phyloP scores from a whole-genome alignment of 2,888 invertebrate species.

The Argynnis bischoffii region DNA sequence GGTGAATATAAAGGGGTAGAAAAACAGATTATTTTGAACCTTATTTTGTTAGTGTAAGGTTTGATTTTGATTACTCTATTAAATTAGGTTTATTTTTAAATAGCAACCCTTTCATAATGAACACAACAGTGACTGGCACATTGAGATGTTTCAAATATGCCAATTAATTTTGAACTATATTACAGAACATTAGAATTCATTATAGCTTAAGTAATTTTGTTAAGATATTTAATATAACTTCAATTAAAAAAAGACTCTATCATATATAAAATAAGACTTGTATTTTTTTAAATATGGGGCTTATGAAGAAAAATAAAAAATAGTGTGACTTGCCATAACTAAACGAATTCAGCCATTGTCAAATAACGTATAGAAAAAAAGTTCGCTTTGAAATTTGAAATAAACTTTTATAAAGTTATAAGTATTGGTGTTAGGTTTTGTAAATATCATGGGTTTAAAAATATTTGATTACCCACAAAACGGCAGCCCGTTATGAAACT shows the following conservation, averaged over 20 bases:
- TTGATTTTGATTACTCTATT: conserved; percentile 8
- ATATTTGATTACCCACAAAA: too few species aligned
- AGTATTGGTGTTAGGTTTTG: conserved; percentile 12
- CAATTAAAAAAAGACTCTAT: conserved; percentile 14
- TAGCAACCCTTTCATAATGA: conserved; percentile 41
- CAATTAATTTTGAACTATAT: background rate
- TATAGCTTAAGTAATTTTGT: background rate
- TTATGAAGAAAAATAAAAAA: conserved; percentile 42
- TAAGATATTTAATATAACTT: background rate
- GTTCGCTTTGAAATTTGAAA: conserved; percentile 20
- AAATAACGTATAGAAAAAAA: conserved; percentile 44
- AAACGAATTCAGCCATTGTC: conserved; percentile 57
- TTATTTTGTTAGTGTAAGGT: background rate
- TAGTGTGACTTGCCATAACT: conserved; percentile 52
- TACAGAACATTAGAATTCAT: background rate
- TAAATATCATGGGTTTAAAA: conserved; percentile 4
- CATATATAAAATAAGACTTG: background rate
- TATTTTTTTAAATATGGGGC: conserved; percentile 7
- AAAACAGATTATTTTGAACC: background rate
- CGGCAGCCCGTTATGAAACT: too few species aligned
- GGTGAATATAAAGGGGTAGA: conserved; percentile 24
- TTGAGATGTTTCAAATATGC: conserved; percentile 33
- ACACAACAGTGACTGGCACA: conserved; percentile 41
- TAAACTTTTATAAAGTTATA: conserved; percentile 9
- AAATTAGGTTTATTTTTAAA: conserved; percentile 35